A percentile compares a stretch with the other conserved stretches of the same genome.
phyloP scores from a whole-genome alignment of 2,113 vertebrate genomes.

The Cyanoramphus novaezelandiae region DNA sequence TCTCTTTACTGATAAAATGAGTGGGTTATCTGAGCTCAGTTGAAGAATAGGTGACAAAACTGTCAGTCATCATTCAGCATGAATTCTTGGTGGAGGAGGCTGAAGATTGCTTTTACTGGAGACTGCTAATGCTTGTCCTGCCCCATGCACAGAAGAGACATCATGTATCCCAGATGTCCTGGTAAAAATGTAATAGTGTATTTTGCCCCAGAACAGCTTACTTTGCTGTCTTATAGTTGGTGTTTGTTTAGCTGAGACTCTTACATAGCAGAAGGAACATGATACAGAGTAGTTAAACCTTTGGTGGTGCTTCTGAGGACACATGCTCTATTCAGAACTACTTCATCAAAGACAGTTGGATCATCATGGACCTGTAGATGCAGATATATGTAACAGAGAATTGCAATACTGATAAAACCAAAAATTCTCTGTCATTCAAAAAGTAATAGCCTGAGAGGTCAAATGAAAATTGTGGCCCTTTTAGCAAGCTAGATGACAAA shows the following conservation, averaged over 20 bases:
- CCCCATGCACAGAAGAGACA: background rate
- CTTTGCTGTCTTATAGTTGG: background rate
- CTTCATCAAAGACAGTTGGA: background rate
- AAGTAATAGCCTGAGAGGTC: background rate
- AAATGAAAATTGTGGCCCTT: background rate
- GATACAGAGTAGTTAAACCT: background rate
- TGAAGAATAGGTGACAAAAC: slow-evolving; percentile 53
- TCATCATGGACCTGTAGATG: background rate
- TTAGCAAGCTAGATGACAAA: background rate
- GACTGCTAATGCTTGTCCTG: background rate
- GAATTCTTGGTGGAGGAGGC: slow-evolving; percentile 35
- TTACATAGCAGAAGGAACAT: background rate
- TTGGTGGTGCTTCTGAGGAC: background rate
- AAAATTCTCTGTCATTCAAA: background rate
- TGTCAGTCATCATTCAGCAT: slow-evolving; percentile 55
- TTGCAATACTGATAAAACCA: background rate
- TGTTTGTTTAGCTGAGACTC: background rate
- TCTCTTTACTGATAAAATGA: slow-evolving; percentile 55
- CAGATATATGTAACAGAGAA: slow-evolving; percentile 10
- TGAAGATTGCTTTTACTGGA: background rate
- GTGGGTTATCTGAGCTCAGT: slow-evolving; percentile 35
- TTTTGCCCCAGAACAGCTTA: background rate
- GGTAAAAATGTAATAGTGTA: background rate
- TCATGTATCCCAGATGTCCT: background rate
- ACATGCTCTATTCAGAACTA: background rate